Evolutionary conservation across 2,113 vertebrate genomes (phyloP).

Genomic region (Eupsittula cactorum): DNA sequence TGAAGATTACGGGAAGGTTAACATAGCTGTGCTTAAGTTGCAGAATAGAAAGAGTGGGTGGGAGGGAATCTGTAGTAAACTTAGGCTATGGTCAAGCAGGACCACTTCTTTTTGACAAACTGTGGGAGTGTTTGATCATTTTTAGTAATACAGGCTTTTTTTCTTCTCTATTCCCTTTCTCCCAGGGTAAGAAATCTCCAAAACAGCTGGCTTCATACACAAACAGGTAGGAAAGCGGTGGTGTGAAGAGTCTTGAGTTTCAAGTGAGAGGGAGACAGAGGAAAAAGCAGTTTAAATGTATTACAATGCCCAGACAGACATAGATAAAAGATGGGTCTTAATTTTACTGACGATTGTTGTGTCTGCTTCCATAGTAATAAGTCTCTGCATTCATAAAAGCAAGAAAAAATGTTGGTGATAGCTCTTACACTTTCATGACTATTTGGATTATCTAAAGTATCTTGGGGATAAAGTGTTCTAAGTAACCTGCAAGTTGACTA

Average conservation of each 20-base stretch:
- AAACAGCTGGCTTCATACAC: constrained; percentile 80
- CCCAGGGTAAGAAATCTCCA: constrained; percentile 80
- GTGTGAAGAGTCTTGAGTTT: background rate
- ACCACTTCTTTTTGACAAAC: background rate
- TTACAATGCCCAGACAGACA: background rate
- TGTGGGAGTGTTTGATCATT: background rate
- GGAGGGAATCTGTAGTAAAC: background rate
- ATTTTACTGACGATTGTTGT: background rate
- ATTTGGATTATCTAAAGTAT: background rate
- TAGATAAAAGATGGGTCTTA: background rate
- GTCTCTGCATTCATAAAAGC: background rate
- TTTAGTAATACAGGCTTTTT: background rate
- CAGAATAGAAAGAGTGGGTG: background rate
- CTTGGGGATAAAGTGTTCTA: background rate
- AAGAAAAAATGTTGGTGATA: background rate
- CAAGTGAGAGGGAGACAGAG: background rate
- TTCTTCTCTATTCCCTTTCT: constrained; percentile 24
- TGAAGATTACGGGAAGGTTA: background rate
- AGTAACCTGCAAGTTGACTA: background rate
- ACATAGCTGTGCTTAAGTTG: background rate
- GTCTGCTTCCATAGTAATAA: background rate
- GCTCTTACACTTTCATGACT: background rate
- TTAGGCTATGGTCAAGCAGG: background rate
- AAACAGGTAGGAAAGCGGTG: constrained; percentile 72
- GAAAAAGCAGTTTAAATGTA: background rate